A percentile compares a stretch with the other conserved stretches of the same genome.
These are phyloP conservation scores for Lepidochitona cinerea DNA, from an alignment of 2,888 invertebrate genomes.

Conservation along the genomic window DNA sequence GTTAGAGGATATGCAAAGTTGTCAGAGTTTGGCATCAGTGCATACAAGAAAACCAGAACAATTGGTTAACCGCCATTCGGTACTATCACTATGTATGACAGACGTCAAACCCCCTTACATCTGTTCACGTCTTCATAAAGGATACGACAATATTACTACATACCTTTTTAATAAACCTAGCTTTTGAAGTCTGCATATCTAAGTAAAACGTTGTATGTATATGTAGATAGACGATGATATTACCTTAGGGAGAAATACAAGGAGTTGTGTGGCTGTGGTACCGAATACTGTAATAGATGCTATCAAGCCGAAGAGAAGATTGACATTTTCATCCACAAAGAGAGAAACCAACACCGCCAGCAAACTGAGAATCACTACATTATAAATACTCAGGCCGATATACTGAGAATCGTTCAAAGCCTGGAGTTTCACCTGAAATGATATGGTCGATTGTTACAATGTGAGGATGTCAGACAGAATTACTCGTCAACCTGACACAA, in stretches of 20 bases:
- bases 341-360: conserved; percentile 35
- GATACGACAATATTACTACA: too few relatives aligned
- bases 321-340: conserved; percentile 26
- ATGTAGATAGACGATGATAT: background rate
- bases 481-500: too few relatives aligned
- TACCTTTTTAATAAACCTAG: too few relatives aligned
- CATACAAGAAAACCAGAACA: too few relatives aligned
- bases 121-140: too few relatives aligned
- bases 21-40: too few relatives aligned
- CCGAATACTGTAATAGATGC: conserved; percentile 32
- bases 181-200: background rate
- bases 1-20: too few relatives aligned
- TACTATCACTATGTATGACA: too few relatives aligned
- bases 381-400: conserved; percentile 41
- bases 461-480: too few relatives aligned
- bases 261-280: conserved; percentile 34
- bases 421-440: conserved; percentile 35
- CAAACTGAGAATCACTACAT: conserved; percentile 35
- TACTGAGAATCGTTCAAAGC: conserved; percentile 40
- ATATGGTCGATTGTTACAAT: too few relatives aligned
- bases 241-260: conserved; percentile 42
- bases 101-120: too few relatives aligned
- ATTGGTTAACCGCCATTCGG: too few relatives aligned
- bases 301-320: conserved; percentile 32
- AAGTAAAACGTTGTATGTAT: background rate